Base-by-base conservation (phyloP, 1,140 invertebrate species). In the Anastrepha ludens region DNA sequence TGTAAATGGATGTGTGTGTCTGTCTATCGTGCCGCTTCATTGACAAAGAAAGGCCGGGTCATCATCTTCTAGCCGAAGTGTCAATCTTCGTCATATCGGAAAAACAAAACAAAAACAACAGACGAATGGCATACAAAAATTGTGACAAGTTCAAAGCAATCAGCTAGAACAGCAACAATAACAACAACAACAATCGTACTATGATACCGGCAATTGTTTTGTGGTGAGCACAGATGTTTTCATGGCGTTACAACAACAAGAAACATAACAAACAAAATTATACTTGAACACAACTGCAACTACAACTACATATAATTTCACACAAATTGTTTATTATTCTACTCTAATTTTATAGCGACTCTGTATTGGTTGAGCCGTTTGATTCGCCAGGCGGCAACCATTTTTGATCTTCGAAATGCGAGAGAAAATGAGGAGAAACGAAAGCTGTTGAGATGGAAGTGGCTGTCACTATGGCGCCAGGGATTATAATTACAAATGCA, bases 11-110 rank as follows among this genome's bases (percentile, higher is more conserved):
- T 41, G 9, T 13, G 39, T 70, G 65, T 41, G 41, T 7, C 2
- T 74, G 41, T 74, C 70, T 74, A 6, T 47, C 17, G 70, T 74
- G 74, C 74, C 74, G n/a, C 74, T 55, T 81, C 47, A 81, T 55
- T 81, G 74, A 81, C 44, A 81, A 81, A 81, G 47, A 81, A 81
- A 81, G 47, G 44, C 74, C 74, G 74, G 47, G 47, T 55, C 44
- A 81, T 81, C n/a, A 47, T 55, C 50, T 81, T 55, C 50, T 55
- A 55, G 47, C 44, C 74, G 47, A 81, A 81, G n/a, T 50, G 74
- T 55, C 44, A 81, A 81, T 55, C 74, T 81, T 55, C 74, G 74
- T 55, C 44, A 74, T 20, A 55, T 58, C 41, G 39, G 17, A 17
- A 17, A 44, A 47, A 70, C 6, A 39, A 70, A 15, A 17, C 11